These are phyloP conservation scores for Gallinago stenura DNA, from an alignment of 2,797 vertebrate species.

Conservation along the genomic window DNA sequence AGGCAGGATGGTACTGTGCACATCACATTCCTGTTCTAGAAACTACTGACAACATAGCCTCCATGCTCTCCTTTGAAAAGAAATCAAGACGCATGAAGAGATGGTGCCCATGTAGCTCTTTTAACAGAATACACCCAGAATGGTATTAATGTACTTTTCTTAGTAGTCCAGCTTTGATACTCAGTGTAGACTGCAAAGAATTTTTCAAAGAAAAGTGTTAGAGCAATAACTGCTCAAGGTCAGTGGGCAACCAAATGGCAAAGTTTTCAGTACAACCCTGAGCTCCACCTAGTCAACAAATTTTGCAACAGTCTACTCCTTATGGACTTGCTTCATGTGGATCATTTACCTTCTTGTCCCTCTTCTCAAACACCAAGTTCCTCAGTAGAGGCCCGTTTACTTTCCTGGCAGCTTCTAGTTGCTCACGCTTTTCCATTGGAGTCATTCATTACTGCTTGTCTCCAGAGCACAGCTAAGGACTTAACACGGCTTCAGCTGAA, in stretches of 20 bases:
- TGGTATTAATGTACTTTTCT: background rate
- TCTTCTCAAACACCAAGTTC: background rate
- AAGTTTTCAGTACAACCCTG: background rate
- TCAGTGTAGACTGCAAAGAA: background rate
- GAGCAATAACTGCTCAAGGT: background rate
- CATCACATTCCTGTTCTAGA: background rate
- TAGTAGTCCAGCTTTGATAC: background rate
- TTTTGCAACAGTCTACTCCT: background rate
- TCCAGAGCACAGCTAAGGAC: background rate
- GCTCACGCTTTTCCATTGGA: background rate
- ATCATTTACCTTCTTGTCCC: background rate
- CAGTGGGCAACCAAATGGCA: background rate
- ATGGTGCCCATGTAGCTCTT: background rate
- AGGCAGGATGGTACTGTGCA: background rate
- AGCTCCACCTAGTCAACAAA: background rate
- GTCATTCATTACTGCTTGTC: background rate
- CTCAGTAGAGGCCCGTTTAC: background rate
- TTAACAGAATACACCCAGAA: background rate
- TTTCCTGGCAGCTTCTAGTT: background rate
- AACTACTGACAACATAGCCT: background rate
- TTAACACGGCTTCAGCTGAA: accelerated
- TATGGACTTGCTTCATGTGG: background rate
- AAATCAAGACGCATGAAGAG: background rate
- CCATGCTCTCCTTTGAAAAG: background rate
- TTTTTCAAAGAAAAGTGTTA: background rate